Conservation (phyloP, 2,113 vertebrate species). For the Perca schrenkii region DNA sequence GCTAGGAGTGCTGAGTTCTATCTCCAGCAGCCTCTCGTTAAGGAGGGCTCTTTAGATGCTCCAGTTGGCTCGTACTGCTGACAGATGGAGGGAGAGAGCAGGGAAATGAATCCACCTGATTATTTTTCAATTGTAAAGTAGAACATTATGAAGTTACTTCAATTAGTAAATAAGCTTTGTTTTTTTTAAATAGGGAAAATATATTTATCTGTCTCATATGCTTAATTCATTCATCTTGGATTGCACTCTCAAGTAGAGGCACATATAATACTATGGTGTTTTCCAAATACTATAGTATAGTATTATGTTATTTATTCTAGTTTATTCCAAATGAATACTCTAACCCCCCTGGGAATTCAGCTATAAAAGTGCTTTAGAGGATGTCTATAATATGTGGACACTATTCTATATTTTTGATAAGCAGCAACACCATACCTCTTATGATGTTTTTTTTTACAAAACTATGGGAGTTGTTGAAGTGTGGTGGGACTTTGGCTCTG, state of each 20-base stretch:
- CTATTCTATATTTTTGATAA: not conserved
- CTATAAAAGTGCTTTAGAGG: not conserved
- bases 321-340: constrained; percentile 1
- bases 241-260: not conserved
- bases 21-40: constrained; percentile 66
- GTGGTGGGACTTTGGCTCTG: not conserved
- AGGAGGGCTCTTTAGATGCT: constrained; percentile 52
- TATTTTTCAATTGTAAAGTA: constrained; percentile 20
- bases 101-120: constrained; percentile 15
- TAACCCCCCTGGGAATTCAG: not conserved
- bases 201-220: not conserved
- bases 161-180: constrained; percentile 15
- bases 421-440: not conserved
- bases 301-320: not conserved
- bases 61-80: constrained; percentile 31
- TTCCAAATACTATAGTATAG: constrained; percentile 4
- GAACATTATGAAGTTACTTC: not conserved
- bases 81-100: constrained; percentile 3
- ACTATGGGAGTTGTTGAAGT: constrained; percentile 14
- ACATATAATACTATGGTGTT: not conserved
- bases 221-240: not conserved
- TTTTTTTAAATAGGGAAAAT: constrained; percentile 12
- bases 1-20: constrained; percentile 74
- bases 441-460: constrained; percentile 22
- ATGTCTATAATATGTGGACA: not conserved